A percentile compares a stretch with the other conserved stretches of the same genome.
Conservation (phyloP, 2,797 vertebrate genomes). For the Chiroxiphia lanceolata region DNA sequence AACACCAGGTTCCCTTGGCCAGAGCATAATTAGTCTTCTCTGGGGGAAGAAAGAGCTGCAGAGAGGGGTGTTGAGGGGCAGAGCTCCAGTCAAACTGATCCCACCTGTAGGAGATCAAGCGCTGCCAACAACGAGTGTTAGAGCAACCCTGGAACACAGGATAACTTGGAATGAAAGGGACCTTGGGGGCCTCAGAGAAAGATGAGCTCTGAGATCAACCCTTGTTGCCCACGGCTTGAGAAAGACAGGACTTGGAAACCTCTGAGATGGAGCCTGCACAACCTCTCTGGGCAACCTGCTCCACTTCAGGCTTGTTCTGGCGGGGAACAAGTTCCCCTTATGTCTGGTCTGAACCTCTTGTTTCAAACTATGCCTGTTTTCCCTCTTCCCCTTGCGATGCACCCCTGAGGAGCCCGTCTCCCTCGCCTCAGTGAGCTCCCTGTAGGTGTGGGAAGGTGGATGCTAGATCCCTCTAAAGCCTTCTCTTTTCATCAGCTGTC, state of each 20-base stretch:
- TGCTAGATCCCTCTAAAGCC: not conserved
- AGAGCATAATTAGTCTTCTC: not conserved
- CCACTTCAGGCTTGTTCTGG: not conserved
- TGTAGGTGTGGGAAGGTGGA: not conserved
- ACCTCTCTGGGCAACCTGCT: not conserved
- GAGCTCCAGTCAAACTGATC: not conserved
- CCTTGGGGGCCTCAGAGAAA: not conserved
- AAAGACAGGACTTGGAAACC: not conserved
- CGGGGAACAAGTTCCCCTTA: not conserved
- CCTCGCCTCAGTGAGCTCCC: not conserved
- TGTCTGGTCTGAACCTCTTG: not conserved
- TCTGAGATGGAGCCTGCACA: accelerated
- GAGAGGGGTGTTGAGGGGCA: not conserved
- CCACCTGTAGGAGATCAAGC: not conserved
- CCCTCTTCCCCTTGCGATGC: not conserved
- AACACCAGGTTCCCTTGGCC: not conserved
- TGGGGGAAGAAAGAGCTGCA: not conserved
- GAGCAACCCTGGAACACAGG: not conserved
- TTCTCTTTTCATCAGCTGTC: not conserved
- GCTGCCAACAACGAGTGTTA: not conserved
- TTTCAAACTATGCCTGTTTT: not conserved
- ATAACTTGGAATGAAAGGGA: not conserved
- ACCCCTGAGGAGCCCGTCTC: not conserved
- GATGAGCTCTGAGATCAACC: not conserved
- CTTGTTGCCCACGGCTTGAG: not conserved